These are phyloP conservation scores for Anguilla japonica DNA, from an alignment of 2,113 vertebrate genomes.

Conservation along the genomic window DNA sequence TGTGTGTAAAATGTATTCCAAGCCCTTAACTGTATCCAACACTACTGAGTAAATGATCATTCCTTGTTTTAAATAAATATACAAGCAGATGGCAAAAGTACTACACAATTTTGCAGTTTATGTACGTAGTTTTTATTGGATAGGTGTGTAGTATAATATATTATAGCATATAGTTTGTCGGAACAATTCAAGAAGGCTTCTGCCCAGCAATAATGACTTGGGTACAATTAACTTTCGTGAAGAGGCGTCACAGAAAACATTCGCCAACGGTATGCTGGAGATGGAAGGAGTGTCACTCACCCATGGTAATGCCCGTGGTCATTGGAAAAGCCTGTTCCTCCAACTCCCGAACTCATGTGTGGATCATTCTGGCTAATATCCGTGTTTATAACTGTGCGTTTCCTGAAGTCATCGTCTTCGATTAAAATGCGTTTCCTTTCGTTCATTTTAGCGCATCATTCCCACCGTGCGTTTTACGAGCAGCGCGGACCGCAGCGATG, in stretches of 20 bases:
- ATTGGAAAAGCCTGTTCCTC: slow-evolving; percentile 56
- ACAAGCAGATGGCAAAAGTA: too few species aligned
- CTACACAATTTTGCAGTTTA: too few species aligned
- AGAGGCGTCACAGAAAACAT: background rate
- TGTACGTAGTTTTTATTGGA: too few species aligned
- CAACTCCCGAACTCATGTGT: slow-evolving; percentile 57
- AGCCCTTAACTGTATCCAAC: too few species aligned
- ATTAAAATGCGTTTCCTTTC: slow-evolving; percentile 48
- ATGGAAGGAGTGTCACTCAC: slow-evolving; percentile 48
- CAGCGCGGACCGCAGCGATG: too few species aligned
- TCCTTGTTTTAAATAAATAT: too few species aligned
- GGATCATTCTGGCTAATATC: slow-evolving; percentile 64
- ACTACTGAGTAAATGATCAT: too few species aligned
- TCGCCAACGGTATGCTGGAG: background rate
- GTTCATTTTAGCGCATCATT: slow-evolving; percentile 52
- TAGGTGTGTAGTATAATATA: too few species aligned
- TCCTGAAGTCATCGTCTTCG: slow-evolving; percentile 27
- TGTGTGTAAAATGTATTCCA: too few species aligned
- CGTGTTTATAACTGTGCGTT: slow-evolving; percentile 38
- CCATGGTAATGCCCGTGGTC: slow-evolving; percentile 56
- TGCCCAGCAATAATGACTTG: too few species aligned
- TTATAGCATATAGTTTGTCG: too few species aligned
- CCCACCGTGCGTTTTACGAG: too few species aligned
- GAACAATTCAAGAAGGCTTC: background rate
- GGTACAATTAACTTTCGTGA: background rate